Percentiles rank a stretch among this genome's conserved stretches.
Evolutionary conservation across 23 tunicate species (phyloP).

Genomic region (Trididemnum nubilum): DNA sequence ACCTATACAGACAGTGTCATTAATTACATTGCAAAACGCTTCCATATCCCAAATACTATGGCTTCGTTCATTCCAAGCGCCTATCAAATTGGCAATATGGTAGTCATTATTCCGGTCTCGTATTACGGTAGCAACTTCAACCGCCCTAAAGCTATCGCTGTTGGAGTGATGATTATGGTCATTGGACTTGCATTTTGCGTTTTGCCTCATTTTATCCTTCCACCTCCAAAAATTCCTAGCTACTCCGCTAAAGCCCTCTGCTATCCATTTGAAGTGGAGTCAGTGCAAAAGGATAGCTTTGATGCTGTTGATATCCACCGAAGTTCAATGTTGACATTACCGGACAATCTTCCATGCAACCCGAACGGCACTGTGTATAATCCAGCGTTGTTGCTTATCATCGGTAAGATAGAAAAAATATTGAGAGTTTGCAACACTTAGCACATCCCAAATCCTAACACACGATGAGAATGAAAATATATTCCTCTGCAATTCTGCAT

Average conservation of each 20-base stretch:
- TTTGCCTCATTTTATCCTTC: conserved; percentile 74
- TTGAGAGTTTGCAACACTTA: too few relatives aligned
- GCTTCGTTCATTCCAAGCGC: conserved; percentile 88
- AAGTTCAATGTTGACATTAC: conserved; percentile 47
- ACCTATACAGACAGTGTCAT: conserved; percentile 92
- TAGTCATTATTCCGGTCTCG: conserved; percentile 83
- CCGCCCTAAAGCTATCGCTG: conserved; percentile 71
- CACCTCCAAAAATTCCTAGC: conserved; percentile 33
- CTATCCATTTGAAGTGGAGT: not conserved
- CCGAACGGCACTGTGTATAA: conserved; percentile 61
- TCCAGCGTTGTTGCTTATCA: conserved; percentile 73
- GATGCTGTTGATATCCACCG: conserved; percentile 21
- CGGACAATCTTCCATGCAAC: conserved; percentile 72
- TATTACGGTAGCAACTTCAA: conserved; percentile 71
- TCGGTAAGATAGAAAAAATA: conserved; percentile 57
- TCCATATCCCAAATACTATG: conserved; percentile 88
- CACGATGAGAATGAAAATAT: too few relatives aligned
- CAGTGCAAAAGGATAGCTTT: not conserved
- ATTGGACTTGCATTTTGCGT: conserved; percentile 74
- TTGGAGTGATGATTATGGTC: conserved; percentile 80
- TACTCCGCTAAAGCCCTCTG: conserved; percentile 19
- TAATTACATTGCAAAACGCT: conserved; percentile 80
- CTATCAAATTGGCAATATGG: conserved; percentile 78
- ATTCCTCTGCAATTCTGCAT: too few relatives aligned
- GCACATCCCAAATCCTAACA: too few relatives aligned